Base-by-base conservation (phyloP, 2,113 vertebrate species). In the Gnathonemus longibarbis region DNA sequence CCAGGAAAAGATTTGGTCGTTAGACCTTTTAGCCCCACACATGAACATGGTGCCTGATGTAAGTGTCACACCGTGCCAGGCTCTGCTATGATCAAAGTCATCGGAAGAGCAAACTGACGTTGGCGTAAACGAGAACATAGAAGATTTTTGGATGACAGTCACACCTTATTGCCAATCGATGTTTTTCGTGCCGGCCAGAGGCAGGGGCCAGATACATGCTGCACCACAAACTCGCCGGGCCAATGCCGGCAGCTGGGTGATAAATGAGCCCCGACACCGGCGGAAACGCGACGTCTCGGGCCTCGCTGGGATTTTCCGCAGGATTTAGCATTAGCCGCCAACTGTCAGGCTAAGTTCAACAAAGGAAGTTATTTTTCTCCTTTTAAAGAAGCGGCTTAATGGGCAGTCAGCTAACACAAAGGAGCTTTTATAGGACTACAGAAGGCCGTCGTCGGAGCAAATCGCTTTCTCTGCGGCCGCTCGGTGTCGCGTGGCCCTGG, bases 211-310 rank as follows among this genome's bases (percentile, higher is more conserved):
- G 88, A 70, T 83, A 90, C 89, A 90, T 91, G 91, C 66, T 91
- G 93, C 91, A 88, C 83, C 90, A 89, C 90, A 91, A 92, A 93
- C 90, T 88, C 84, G 92, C 91, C 48, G 89, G 92, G 93, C 93
- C 92, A 92, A 87, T 62, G 90, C 92, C 87, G 90, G 91, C 90
- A 87, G 88, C 89, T 19, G 56, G 89, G 90, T 94, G 94, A 93
- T 89, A 92, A 94, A 94, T 90, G 91, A 89, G 90, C 90, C 8
- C 90, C 88, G 92, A 92, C 92, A 91, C 85, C 52, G 89, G 66
- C 84, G 88, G 52, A 90, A 77, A 90, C 62, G 62, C 89, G n/a
- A 19, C 7, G 85, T 56, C 85, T 53, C 19, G 0, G 50, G 48
- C 58, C 66, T 48, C 50, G 24, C 11, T 24, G 35, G 53, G 80